Evolutionary conservation across 2,888 invertebrate species (phyloP).

Genomic region (Pterobdella sp.): DNA sequence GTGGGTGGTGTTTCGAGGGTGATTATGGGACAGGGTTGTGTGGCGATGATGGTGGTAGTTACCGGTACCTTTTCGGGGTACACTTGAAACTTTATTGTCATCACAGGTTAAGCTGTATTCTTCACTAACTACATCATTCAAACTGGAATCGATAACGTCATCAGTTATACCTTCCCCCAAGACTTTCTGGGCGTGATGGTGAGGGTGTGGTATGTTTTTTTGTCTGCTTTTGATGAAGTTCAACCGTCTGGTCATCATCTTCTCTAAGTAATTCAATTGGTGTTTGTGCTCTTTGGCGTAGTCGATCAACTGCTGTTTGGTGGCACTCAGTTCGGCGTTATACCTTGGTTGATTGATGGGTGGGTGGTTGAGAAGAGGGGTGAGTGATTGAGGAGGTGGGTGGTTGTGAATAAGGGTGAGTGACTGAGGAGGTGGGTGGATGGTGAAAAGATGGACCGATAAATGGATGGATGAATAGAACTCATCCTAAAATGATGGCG

Average conservation of each 20-base stretch:
- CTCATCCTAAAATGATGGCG: too few relatives aligned
- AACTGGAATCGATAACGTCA: too few relatives aligned
- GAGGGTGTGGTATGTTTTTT: neutral
- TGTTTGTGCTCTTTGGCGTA: slow-evolving; percentile 1
- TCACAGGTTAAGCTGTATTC: too few relatives aligned
- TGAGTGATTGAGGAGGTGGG: too few relatives aligned
- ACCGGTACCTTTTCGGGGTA: neutral
- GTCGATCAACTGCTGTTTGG: neutral
- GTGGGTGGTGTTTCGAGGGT: neutral
- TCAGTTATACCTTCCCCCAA: too few relatives aligned
- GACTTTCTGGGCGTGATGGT: neutral
- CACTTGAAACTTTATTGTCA: neutral
- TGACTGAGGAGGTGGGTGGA: too few relatives aligned
- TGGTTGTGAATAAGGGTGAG: too few relatives aligned
- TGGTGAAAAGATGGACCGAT: too few relatives aligned
- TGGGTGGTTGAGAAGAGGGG: too few relatives aligned
- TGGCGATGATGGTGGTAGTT: neutral
- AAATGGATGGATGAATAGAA: too few relatives aligned
- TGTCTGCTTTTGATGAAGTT: slow-evolving; percentile 2
- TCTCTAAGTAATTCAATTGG: slow-evolving; percentile 5
- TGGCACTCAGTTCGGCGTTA: slow-evolving; percentile 3
- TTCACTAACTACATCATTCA: too few relatives aligned
- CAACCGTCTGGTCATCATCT: slow-evolving; percentile 5
- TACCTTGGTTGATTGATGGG: too few relatives aligned
- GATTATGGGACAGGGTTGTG: neutral